phyloP scores from a whole-genome alignment of 92 coral and sea anemone genomes.

The Porites rus region DNA sequence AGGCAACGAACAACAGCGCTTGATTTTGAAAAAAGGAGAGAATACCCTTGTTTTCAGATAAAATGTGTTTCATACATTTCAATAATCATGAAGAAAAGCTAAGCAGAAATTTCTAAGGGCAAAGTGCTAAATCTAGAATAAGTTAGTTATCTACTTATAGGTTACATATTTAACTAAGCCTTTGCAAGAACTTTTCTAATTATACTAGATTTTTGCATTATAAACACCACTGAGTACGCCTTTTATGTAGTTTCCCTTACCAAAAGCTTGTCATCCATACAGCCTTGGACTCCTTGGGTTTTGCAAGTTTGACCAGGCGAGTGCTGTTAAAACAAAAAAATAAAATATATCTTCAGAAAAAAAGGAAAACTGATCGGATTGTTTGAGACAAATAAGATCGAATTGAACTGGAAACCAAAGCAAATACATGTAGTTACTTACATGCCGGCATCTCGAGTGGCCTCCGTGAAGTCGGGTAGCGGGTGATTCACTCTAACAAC shows the following conservation, averaged over 20 bases:
- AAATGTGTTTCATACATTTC: too few relatives aligned
- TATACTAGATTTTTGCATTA: background rate
- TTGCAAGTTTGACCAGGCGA: conserved; percentile 80
- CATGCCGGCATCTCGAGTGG: conserved; percentile 93
- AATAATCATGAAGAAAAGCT: background rate
- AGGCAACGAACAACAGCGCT: too few relatives aligned
- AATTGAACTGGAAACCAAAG: conserved; percentile 7
- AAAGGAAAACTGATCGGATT: conserved; percentile 10
- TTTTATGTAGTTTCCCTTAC: conserved; percentile 52
- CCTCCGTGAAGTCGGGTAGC: conserved; percentile 86
- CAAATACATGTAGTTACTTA: conserved; percentile 68
- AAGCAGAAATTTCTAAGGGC: background rate
- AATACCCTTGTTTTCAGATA: too few relatives aligned
- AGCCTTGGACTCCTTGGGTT: conserved; percentile 86
- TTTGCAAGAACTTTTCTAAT: too few relatives aligned
- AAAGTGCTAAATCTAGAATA: background rate
- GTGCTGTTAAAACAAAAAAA: conserved; percentile 52
- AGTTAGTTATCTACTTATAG: background rate
- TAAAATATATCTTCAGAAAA: conserved; percentile 2
- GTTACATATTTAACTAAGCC: background rate
- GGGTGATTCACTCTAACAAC: conserved; percentile 89
- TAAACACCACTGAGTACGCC: background rate
- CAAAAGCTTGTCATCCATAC: conserved; percentile 86
- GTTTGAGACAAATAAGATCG: conserved; percentile 22
- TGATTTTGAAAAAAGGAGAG: too few relatives aligned